Base-by-base conservation (phyloP, 2,797 vertebrate genomes). In the Semaprochilodus insignis region DNA sequence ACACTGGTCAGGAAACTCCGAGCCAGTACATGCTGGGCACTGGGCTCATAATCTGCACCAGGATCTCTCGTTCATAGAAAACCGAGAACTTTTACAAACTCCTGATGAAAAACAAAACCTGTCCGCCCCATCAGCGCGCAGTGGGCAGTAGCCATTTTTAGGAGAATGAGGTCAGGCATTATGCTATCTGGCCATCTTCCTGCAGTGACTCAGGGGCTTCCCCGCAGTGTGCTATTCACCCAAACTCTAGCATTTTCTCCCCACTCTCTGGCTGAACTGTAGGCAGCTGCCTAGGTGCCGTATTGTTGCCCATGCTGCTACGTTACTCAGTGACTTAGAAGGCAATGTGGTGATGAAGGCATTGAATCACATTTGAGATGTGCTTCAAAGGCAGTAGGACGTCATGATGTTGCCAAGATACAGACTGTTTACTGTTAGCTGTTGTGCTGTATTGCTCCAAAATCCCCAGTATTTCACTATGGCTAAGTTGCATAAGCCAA, bases 1-100 rank as follows among this genome's bases (percentile, higher is more conserved):
- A 25, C 27, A 51, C 57, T 84, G 84, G 77, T 62, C 27, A 66
- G 84, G 80, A 86, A 89, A 83, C 78, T 62, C 69, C 11, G 77
- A 78, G 17, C 19, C 51, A 8, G 14, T 55, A 3, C 44, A 71
- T 15, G 17, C 44, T 25, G 51, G 23, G 44, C 69, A 63, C 48
- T 23, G 25, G 25, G 7, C 27, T 74, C 27, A 0, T 15, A 36
- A 15, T 59, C 31, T 13, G 27, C 59, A 36, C 6, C 27, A n/a
- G 54, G 72, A 34, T 0, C 54, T 59, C 27, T 19, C 17, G 8
- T 25, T 27, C 4, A 34, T 55, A 10, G 71, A 55, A 57, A 59
- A 74, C 5, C 4, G 13, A 36, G 19, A 36, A 7, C 27, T 59
- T 23, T 23, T 36, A 31, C 70, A 54, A 55, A 59, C 72, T 74